These are phyloP conservation scores for Stegana nigrithorax DNA, from an alignment of 2,888 invertebrate species.

Conservation along the genomic window DNA sequence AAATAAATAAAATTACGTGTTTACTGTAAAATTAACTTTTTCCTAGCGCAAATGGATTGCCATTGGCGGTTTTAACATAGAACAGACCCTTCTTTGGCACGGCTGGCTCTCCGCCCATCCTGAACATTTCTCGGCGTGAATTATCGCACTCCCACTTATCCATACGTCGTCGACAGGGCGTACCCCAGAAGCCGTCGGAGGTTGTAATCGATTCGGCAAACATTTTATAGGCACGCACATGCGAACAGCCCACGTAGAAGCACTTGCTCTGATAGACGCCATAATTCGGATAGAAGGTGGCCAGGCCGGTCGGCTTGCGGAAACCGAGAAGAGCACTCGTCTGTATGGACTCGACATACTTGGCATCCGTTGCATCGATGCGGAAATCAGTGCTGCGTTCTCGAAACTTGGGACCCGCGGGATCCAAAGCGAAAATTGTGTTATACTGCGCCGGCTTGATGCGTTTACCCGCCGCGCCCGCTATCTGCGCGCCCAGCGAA, in stretches of 20 bases:
- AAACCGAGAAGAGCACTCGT: conserved; percentile 65
- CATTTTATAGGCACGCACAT: conserved; percentile 61
- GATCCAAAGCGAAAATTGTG: conserved; percentile 66
- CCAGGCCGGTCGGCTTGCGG: conserved; percentile 56
- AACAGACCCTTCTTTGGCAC: conserved; percentile 49
- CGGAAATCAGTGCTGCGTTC: conserved; percentile 50
- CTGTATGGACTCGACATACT: conserved; percentile 66
- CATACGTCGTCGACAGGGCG: conserved; percentile 44
- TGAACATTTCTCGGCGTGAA: conserved; percentile 35
- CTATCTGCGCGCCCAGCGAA: conserved; percentile 66
- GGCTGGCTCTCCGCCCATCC: conserved; percentile 64
- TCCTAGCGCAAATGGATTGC: conserved; percentile 56
- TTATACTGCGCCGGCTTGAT: conserved; percentile 52
- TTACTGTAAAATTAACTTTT: conserved; percentile 19
- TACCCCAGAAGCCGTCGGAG: conserved; percentile 58
- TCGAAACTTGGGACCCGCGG: conserved; percentile 63
- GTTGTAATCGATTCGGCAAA: conserved; percentile 63
- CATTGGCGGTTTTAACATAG: conserved; percentile 55
- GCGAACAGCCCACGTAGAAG: conserved; percentile 61
- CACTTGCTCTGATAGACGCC: conserved; percentile 59
- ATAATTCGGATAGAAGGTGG: conserved; percentile 68
- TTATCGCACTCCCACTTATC: conserved; percentile 53
- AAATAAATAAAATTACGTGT: background rate
- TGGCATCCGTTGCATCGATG: conserved; percentile 63
- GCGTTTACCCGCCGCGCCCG: conserved; percentile 60